Percentiles rank a stretch among this genome's conserved stretches.
phyloP scores from a whole-genome alignment of 2,888 invertebrate species.

The Alsophila aescularia region DNA sequence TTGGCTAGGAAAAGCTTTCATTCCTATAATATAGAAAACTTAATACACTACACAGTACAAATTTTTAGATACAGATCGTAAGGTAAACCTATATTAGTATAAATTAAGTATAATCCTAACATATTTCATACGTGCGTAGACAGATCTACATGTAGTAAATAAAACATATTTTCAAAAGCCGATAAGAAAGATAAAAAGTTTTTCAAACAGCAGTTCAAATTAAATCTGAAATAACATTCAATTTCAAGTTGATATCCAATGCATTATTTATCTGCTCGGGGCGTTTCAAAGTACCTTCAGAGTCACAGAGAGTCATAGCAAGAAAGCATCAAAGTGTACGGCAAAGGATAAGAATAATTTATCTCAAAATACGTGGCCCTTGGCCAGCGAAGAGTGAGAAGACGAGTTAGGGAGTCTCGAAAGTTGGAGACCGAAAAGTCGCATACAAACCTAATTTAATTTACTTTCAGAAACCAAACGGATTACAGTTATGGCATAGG shows the following conservation, averaged over 20 bases:
- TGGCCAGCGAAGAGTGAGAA: constrained; percentile 40
- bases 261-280: constrained; percentile 9
- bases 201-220: neutral
- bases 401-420: neutral
- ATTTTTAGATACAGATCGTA: too few relatives aligned
- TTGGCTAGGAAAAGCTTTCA: too few relatives aligned
- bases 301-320: neutral
- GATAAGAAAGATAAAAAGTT: neutral
- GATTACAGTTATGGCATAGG: too few relatives aligned
- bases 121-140: too few relatives aligned
- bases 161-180: neutral
- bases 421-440: too few relatives aligned
- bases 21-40: too few relatives aligned
- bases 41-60: too few relatives aligned
- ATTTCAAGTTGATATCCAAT: constrained; percentile 9
- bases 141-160: neutral
- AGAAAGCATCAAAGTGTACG: constrained; percentile 1
- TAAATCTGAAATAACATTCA: constrained; percentile 14
- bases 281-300: neutral
- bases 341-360: constrained; percentile 13
- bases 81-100: too few relatives aligned
- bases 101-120: too few relatives aligned
- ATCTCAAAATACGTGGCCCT: constrained; percentile 1
- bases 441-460: too few relatives aligned
- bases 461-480: too few relatives aligned